These are phyloP conservation scores for Lasioglossum leucozonium DNA, from an alignment of 2,888 invertebrate species.

Conservation along the genomic window DNA sequence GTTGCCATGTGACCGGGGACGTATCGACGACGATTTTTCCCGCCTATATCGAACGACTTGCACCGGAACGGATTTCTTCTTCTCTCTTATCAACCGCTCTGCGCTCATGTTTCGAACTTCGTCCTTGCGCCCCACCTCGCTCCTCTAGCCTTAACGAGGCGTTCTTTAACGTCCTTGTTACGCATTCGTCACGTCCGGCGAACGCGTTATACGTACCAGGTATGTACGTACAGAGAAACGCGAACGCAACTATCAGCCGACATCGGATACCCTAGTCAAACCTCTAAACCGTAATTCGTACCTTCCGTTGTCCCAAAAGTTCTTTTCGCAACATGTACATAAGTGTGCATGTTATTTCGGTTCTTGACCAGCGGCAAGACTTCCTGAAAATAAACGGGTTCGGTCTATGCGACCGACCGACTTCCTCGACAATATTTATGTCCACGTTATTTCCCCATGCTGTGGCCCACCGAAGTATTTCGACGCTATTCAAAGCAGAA, in stretches of 20 bases:
- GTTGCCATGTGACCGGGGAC: slow-evolving; percentile 72
- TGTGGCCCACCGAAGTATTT: too few species aligned
- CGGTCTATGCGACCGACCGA: too few species aligned
- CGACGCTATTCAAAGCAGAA: too few species aligned
- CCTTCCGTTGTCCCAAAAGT: too few species aligned
- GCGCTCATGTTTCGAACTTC: not conserved
- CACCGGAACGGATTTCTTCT: slow-evolving; percentile 35
- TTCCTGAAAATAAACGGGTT: too few species aligned
- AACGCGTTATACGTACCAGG: not conserved
- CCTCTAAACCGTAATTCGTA: not conserved
- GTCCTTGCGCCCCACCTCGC: not conserved
- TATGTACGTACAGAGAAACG: not conserved
- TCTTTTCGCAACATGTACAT: too few species aligned
- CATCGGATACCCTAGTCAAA: not conserved
- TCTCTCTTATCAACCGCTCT: not conserved
- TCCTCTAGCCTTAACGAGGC: not conserved
- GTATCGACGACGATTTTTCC: slow-evolving; percentile 70
- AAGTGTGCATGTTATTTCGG: too few species aligned
- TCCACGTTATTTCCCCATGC: too few species aligned
- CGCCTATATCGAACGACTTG: slow-evolving; percentile 51
- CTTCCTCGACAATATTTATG: too few species aligned
- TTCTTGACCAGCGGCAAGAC: too few species aligned
- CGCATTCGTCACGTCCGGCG: not conserved
- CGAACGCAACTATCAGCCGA: not conserved
- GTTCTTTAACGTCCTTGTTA: slow-evolving; percentile 33